Evolutionary conservation across 2,113 vertebrate genomes (phyloP).

Genomic region (Acanthochromis polyacanthus): DNA sequence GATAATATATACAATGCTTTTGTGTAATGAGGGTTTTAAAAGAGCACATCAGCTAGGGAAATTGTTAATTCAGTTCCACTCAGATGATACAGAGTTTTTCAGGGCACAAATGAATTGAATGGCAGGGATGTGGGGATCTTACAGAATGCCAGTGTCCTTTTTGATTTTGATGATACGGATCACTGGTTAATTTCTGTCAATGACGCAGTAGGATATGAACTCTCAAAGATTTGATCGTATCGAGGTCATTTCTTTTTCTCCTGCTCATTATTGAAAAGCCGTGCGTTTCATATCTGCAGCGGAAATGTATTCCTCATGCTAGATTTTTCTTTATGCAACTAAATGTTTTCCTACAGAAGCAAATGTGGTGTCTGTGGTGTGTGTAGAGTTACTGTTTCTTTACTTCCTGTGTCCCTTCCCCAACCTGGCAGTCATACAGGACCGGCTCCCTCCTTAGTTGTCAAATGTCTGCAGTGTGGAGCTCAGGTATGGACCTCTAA

Average conservation of each 20-base stretch:
- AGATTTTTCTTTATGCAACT: conserved; percentile 1
- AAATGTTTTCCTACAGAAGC: not conserved
- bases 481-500: conserved; percentile 59
- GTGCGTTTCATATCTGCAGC: conserved; percentile 23
- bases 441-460: conserved; percentile 28
- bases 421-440: conserved; percentile 10
- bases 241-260: conserved; percentile 45
- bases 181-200: conserved; percentile 58
- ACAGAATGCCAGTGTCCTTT: conserved; percentile 52
- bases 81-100: conserved; percentile 61
- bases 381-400: not conserved
- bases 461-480: conserved; percentile 56
- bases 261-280: conserved; percentile 35
- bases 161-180: conserved; percentile 65
- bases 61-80: conserved; percentile 81
- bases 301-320: not conserved
- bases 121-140: conserved; percentile 37
- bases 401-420: not conserved
- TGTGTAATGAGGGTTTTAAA: conserved; percentile 81
- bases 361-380: not conserved
- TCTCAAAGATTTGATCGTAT: conserved; percentile 59
- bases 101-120: conserved; percentile 51
- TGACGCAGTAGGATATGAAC: conserved; percentile 43
- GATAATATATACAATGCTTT: conserved; percentile 78
- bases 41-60: conserved; percentile 77